phyloP scores from a whole-genome alignment of 2,113 vertebrate species.

The Edolisoma coerulescens region DNA sequence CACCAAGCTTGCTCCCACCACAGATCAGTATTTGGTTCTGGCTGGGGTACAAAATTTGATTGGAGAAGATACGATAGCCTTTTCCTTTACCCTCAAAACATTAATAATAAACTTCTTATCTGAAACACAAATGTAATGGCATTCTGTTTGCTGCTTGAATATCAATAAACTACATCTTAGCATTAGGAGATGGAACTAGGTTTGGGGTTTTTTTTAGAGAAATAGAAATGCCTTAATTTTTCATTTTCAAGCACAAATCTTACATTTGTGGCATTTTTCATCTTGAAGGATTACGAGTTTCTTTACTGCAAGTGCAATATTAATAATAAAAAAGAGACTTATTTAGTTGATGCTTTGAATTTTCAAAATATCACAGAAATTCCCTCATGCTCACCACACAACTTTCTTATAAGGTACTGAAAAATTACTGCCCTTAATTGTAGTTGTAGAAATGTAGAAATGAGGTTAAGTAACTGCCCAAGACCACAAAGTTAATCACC shows the following conservation, averaged over 20 bases:
- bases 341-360: not conserved
- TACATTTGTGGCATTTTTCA: not conserved
- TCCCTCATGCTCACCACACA: not conserved
- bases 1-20: not conserved
- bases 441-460: not conserved
- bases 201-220: not conserved
- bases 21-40: not conserved
- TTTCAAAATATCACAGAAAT: not conserved
- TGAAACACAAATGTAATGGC: not conserved
- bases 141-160: not conserved
- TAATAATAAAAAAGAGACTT: not conserved
- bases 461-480: not conserved
- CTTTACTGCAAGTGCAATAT: not conserved
- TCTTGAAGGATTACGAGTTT: not conserved
- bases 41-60: not conserved
- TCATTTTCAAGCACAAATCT: not conserved
- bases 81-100: not conserved
- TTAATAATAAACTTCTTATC: not conserved
- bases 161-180: not conserved
- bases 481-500: not conserved
- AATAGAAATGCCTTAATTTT: conserved; percentile 1
- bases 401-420: not conserved
- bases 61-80: not conserved
- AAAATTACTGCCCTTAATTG: not conserved
- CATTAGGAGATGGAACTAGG: not conserved